These are phyloP conservation scores for Apostichopus parvimensis DNA, from an alignment of 35 echinoderm and acorn worm genomes.

Conservation along the genomic window DNA sequence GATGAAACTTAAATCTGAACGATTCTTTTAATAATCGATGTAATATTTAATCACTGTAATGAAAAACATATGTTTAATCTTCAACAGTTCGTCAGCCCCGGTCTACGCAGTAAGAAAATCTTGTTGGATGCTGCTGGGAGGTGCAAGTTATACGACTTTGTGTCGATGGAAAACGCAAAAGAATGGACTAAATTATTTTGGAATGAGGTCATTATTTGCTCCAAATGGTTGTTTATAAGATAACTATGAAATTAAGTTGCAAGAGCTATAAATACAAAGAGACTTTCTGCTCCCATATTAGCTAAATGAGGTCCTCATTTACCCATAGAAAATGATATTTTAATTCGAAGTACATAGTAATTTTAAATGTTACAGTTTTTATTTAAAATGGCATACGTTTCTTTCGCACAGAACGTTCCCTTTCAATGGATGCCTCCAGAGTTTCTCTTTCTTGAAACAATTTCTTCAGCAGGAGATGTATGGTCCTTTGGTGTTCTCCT, in stretches of 20 bases:
- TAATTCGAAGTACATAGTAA: too few species aligned
- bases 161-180: not conserved
- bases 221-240: too few species aligned
- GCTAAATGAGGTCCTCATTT: too few species aligned
- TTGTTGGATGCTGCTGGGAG: not conserved
- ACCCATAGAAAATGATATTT: too few species aligned
- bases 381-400: not conserved
- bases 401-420: not conserved
- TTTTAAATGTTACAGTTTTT: too few species aligned
- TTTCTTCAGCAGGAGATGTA: slow-evolving; percentile 24
- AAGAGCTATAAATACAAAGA: not conserved
- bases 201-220: slow-evolving; percentile 1
- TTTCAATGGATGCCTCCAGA: slow-evolving; percentile 41
- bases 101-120: not conserved
- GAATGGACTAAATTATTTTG: not conserved
- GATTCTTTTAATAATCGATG: too few species aligned
- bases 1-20: too few species aligned
- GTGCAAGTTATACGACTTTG: slow-evolving; percentile 38
- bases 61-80: too few species aligned
- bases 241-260: too few species aligned
- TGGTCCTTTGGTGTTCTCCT: slow-evolving; percentile 32
- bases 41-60: too few species aligned
- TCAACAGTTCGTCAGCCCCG: slow-evolving; percentile 8
- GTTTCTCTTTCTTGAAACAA: slow-evolving; percentile 6
- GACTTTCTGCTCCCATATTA: not conserved